Base-by-base conservation (phyloP, 2,888 invertebrate genomes). In the Drosophila borborema region DNA sequence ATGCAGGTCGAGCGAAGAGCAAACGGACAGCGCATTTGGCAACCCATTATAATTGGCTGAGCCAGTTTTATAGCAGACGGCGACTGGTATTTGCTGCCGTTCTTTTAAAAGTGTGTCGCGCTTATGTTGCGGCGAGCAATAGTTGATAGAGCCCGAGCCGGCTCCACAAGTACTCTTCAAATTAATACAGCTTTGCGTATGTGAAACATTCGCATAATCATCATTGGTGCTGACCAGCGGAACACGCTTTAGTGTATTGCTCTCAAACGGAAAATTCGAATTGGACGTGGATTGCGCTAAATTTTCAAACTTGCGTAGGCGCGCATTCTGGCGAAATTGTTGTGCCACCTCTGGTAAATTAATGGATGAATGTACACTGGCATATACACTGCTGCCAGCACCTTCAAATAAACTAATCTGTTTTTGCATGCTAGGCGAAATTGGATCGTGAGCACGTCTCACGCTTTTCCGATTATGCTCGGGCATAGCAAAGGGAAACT, bases 221-320 rank as follows among this genome's bases (percentile, higher is more conserved):
- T 84, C 90, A 41, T 84, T 86, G 38, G 85, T 79, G 65, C 80
- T 83, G 9, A 63, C 73, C 41, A 82, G 71, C 23, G 89, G 86
- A 23, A 79, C 85, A 16, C 90, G 86, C 62, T 92, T 91, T 14
- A 92, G 64, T 0, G 92, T 90, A 54, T 92, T 90, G 51, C 92
- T 92, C 77, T 92, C 92, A 43, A 92, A 92, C 9, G 92, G 92
- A 28, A 92, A 92, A 64, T 91, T 92, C 5, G 92, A 92, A 62
- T 91, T 92, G 18, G 92, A 92, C 3, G 92, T 88, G n/a, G 92
- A 92, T 67, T 92, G 92, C 10, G 90, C 90, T 2, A 92, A 80
- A 59, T 89, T 91, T 66, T 92, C 92, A 53, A 92, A 90, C 40
- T 92, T 92, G 2, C 91, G 90, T 18, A 92, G 65, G 1, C 92